Evolutionary conservation across 2,888 invertebrate genomes (phyloP).

Genomic region (Epistrophe grossulariae): DNA sequence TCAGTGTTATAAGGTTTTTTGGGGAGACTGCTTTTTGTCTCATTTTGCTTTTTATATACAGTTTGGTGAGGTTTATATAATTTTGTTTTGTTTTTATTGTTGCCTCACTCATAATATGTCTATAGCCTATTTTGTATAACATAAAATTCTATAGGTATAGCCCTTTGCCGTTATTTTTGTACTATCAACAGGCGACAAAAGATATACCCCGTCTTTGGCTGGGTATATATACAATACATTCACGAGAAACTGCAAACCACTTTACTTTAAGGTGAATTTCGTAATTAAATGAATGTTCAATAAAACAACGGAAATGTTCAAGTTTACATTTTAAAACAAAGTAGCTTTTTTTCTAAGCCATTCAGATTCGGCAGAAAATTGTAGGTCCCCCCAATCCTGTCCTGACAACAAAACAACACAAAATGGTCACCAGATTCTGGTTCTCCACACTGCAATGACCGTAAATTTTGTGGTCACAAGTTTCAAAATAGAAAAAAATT

Average conservation of each 20-base stretch:
- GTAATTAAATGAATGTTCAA: too few relatives aligned
- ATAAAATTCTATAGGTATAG: slow-evolving; percentile 8
- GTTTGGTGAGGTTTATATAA: slow-evolving; percentile 33
- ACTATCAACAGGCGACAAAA: slow-evolving; percentile 65
- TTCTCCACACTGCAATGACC: too few relatives aligned
- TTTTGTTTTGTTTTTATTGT: slow-evolving; percentile 8
- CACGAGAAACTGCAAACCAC: neutral
- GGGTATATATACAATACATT: neutral
- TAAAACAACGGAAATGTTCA: neutral
- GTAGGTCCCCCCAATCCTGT: too few relatives aligned
- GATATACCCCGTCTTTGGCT: too few relatives aligned
- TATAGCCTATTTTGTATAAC: slow-evolving; percentile 58
- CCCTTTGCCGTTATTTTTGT: neutral
- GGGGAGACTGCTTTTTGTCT: slow-evolving; percentile 49
- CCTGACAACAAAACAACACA: too few relatives aligned
- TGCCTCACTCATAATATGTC: slow-evolving; percentile 46
- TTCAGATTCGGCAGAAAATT: too few relatives aligned
- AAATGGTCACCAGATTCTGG: too few relatives aligned
- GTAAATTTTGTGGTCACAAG: too few relatives aligned
- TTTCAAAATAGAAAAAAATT: too few relatives aligned
- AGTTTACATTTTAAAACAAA: too few relatives aligned
- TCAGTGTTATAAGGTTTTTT: slow-evolving; percentile 60
- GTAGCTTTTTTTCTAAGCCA: too few relatives aligned
- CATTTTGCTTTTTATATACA: neutral
- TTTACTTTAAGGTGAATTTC: slow-evolving; percentile 12